Conservation (phyloP, 2,888 invertebrate species). For the Eurois occulta region DNA sequence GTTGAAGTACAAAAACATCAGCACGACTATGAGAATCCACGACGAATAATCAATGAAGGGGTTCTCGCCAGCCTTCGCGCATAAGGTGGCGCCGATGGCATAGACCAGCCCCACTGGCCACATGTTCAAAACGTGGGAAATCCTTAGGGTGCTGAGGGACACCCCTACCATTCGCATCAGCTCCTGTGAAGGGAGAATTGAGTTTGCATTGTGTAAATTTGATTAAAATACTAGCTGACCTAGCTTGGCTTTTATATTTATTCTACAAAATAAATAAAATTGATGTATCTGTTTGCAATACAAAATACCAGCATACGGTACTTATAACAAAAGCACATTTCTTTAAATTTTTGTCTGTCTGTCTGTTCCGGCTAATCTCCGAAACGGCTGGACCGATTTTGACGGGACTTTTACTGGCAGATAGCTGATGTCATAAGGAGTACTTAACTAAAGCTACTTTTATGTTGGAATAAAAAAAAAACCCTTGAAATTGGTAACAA, state of each 20-base stretch:
- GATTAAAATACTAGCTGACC: background rate
- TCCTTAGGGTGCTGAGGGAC: background rate
- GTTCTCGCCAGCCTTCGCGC: background rate
- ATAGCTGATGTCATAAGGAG: too few species aligned
- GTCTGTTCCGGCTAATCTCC: too few species aligned
- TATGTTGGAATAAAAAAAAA: too few species aligned
- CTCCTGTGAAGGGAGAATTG: background rate
- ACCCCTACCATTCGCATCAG: background rate
- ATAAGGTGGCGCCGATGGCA: background rate
- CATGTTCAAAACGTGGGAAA: constrained; percentile 4
- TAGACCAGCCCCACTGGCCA: background rate
- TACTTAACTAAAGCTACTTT: too few species aligned
- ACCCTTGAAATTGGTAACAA: too few species aligned
- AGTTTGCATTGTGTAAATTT: background rate
- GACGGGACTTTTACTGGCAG: too few species aligned
- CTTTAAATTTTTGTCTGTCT: too few species aligned
- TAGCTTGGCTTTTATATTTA: background rate
- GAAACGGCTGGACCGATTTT: too few species aligned
- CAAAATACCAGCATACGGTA: too few species aligned
- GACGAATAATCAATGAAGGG: background rate
- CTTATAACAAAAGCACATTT: too few species aligned
- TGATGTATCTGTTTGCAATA: too few species aligned
- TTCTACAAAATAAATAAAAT: too few species aligned
- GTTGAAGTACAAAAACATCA: constrained; percentile 2
- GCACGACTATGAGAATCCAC: background rate